Evolutionary conservation across 2,113 vertebrate genomes (phyloP), one percentile per base, ranked within the genome.

Genomic region (Dolichallabes microphthalmus): DNA sequence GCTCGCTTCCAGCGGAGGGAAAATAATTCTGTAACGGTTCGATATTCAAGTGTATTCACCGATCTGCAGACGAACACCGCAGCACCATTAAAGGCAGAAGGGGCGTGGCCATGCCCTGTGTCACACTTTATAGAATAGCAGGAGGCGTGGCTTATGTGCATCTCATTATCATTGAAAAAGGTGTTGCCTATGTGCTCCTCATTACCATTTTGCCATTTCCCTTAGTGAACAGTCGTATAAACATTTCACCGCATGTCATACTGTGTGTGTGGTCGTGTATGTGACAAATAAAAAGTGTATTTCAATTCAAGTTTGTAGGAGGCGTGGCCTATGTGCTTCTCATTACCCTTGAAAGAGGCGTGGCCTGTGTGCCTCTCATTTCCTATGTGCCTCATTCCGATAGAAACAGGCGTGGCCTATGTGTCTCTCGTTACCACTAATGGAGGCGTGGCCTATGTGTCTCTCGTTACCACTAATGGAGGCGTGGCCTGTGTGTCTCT

Each of bases 1-100:
- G 45, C 8, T 45, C 91, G 92, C 92, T 94, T 93, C 92, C 93
- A 94, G 92, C 93, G 93, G 92, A 91, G 92, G 32, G 32, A 92
- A 94, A 90, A 91, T 92, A 91, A 92, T 92, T 92, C 93, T 83
- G 76, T 92, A 93, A 94, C 5, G 20, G 11, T 30, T 76, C 52
- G 9, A 2, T 1, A 30, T 76, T 55, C 17, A 30, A 19, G 30
- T 55, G n/a, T 15, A 76, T 76, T 5, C 52, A 55, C 52, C 19
- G 25, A 55, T 55, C 52, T 76, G 15, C 30, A 30, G 53, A 27
- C 45, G 39, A 73, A 11, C 35, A 50, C 11, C 13, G 5, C 20
- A n/a, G 1, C 71, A 25, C 39, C 22, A 7, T 10, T 50, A 6
- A 25, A 25, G 14, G 71, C 39, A n/a, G n/a, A 50, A n/a, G 50